phyloP scores from a whole-genome alignment of 2,113 vertebrate genomes.

The Oenanthe melanoleuca region DNA sequence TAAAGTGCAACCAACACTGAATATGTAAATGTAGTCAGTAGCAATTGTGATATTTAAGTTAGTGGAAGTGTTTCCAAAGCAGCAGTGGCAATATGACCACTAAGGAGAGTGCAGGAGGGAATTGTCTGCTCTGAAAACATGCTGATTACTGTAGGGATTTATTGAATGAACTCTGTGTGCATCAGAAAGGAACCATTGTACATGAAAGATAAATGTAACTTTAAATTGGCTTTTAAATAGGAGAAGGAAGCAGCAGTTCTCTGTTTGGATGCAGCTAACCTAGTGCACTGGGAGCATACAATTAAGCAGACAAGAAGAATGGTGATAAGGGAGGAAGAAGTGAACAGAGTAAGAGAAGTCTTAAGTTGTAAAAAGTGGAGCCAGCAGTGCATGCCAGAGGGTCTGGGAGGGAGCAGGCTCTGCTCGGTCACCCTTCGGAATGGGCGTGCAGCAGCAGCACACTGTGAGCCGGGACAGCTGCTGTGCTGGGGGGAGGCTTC shows the following conservation, averaged over 20 bases:
- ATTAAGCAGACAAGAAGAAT: background rate
- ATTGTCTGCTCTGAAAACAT: background rate
- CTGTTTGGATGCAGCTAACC: background rate
- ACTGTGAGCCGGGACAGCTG: background rate
- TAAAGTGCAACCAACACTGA: background rate
- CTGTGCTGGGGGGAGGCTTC: background rate
- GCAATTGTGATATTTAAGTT: background rate
- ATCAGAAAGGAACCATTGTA: background rate
- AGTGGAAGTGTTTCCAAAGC: background rate
- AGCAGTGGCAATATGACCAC: no score
- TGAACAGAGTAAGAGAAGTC: background rate
- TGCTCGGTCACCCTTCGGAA: fast-evolving
- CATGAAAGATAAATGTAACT: background rate
- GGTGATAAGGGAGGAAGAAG: background rate
- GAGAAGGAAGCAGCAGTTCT: background rate
- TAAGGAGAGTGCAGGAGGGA: background rate
- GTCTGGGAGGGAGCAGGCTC: background rate
- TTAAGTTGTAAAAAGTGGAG: background rate
- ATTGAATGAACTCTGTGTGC: background rate
- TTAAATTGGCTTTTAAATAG: background rate
- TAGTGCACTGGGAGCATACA: background rate
- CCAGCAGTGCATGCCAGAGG: background rate
- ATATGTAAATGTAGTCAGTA: fast-evolving
- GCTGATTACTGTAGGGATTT: background rate
- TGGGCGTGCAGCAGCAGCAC: fast-evolving